Conservation (phyloP, 2,888 invertebrate genomes). For the Drosophila pseudotakahashii region DNA sequence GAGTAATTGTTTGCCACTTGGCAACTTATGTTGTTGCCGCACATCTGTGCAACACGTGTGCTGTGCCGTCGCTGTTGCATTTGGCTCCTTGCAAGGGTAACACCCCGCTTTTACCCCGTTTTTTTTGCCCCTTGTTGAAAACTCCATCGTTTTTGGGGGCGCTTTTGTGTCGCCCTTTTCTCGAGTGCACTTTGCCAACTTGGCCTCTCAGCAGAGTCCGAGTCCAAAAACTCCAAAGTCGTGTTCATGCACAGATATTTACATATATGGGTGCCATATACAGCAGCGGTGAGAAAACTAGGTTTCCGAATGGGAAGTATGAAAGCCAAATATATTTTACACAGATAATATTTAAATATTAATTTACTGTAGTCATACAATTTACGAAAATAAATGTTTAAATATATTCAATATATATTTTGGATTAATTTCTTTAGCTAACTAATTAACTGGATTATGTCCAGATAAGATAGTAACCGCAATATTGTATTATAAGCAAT, state of each 20-base stretch:
- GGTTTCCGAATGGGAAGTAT: neutral
- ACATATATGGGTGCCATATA: neutral
- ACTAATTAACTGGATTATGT: no score
- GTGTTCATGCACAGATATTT: constrained; percentile 14
- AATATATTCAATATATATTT: no score
- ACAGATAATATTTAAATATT: no score
- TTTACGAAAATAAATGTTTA: no score
- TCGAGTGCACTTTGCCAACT: constrained; percentile 47
- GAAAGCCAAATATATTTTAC: no score
- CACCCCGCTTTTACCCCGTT: constrained; percentile 1
- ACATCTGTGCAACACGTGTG: constrained; percentile 64
- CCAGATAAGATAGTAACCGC: neutral
- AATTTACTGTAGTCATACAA: no score
- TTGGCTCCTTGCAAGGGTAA: constrained; percentile 10
- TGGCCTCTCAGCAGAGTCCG: constrained; percentile 14
- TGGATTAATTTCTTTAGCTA: no score
- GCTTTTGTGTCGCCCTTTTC: constrained; percentile 38
- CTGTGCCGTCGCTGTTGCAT: constrained; percentile 7
- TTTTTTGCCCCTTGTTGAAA: neutral
- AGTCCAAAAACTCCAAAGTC: constrained; percentile 28
- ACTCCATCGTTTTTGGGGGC: constrained; percentile 10
- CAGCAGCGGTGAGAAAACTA: constrained; percentile 7
- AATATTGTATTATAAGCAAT: no score
- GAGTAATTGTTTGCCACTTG: constrained; percentile 40
- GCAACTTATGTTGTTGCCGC: constrained; percentile 42